These are phyloP conservation scores for Capromys pilorides DNA, from an alignment of 2,797 vertebrate species.

Conservation along the genomic window DNA sequence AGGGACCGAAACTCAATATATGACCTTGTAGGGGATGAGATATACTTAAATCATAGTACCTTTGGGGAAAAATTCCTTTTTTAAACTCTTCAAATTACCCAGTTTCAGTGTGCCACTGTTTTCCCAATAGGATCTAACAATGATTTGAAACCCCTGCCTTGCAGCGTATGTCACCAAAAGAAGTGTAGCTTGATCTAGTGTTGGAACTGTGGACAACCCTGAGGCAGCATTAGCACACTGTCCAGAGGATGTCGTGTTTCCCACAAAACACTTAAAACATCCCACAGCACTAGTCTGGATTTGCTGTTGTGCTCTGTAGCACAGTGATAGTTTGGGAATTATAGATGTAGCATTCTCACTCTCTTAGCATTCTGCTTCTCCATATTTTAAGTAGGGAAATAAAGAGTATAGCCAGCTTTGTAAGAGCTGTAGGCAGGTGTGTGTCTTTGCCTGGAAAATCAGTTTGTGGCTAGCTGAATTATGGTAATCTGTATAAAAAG, in stretches of 20 bases:
- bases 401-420: background rate
- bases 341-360: background rate
- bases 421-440: background rate
- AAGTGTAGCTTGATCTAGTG: background rate
- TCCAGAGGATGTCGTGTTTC: background rate
- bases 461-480: background rate
- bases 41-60: background rate
- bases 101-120: background rate
- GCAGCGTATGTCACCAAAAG: slow-evolving; percentile 32
- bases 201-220: background rate
- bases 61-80: background rate
- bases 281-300: no score
- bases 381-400: background rate
- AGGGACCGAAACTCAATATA: background rate
- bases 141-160: slow-evolving; percentile 15
- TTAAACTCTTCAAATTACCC: slow-evolving; percentile 34
- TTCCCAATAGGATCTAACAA: background rate
- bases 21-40: background rate
- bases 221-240: background rate
- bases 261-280: slow-evolving; percentile 33
- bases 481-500: background rate
- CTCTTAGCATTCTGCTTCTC: background rate
- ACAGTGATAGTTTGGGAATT: background rate
- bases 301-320: background rate
- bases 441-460: background rate